These are phyloP conservation scores for Coronaproctus castanopsis DNA, from an alignment of 2,888 invertebrate species.

Conservation along the genomic window DNA sequence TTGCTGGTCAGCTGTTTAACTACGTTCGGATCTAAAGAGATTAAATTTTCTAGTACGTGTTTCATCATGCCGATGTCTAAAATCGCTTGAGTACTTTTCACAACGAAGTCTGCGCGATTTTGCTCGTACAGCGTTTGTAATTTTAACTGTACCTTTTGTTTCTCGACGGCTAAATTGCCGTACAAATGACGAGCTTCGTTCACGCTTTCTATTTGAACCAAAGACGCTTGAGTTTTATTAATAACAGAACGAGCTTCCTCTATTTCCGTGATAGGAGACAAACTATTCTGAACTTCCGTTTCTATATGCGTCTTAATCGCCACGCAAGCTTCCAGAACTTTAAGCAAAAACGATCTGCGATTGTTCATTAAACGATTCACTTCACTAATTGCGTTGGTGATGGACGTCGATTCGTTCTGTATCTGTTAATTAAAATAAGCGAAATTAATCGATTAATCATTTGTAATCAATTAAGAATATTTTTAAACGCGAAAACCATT, in stretches of 20 bases:
- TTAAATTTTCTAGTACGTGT: slow-evolving; percentile 41
- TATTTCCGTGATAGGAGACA: slow-evolving; percentile 40
- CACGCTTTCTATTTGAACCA: slow-evolving; percentile 37
- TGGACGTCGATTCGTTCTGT: slow-evolving; percentile 41
- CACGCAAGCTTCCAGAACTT: slow-evolving; percentile 51
- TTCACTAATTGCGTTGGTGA: slow-evolving; percentile 46
- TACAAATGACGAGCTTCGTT: slow-evolving; percentile 40
- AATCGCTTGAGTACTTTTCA: slow-evolving; percentile 41
- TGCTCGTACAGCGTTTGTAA: slow-evolving; percentile 51
- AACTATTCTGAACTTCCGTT: slow-evolving; percentile 46
- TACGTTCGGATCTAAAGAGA: slow-evolving; percentile 34
- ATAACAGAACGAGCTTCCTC: slow-evolving; percentile 42
- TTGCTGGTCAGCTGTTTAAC: slow-evolving; percentile 17
- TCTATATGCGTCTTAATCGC: slow-evolving; percentile 54
- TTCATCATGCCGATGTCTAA: slow-evolving; percentile 46
- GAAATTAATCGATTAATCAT: background rate
- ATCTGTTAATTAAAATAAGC: slow-evolving; percentile 25
- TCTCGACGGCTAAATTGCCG: slow-evolving; percentile 39
- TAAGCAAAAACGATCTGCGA: slow-evolving; percentile 48
- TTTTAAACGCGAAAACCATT: no score
- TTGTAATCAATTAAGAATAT: no score
- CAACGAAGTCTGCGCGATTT: slow-evolving; percentile 47
- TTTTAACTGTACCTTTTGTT: slow-evolving; percentile 38
- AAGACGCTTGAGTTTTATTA: slow-evolving; percentile 37
- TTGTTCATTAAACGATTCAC: slow-evolving; percentile 47